These are phyloP conservation scores for Chloroceryle amazona DNA, from an alignment of 2,797 vertebrate species.

Conservation along the genomic window DNA sequence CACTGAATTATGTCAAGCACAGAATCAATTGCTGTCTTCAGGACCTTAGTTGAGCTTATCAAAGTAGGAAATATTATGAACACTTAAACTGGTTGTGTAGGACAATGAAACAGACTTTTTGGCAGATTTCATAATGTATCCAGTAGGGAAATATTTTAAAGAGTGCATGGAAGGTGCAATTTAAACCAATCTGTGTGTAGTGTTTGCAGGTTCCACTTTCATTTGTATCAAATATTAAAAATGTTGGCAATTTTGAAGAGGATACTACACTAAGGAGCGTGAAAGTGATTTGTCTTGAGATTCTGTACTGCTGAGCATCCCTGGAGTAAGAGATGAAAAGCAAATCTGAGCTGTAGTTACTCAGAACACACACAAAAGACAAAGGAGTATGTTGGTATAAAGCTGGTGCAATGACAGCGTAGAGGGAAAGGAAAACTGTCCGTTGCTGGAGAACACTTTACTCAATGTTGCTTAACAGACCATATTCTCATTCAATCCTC, in stretches of 20 bases:
- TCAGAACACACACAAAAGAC: not conserved
- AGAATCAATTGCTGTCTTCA: constrained; percentile 1
- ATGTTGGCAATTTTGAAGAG: constrained; percentile 13
- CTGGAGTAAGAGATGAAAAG: constrained; percentile 1
- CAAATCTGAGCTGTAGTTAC: not conserved
- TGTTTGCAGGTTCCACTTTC: constrained; percentile 7
- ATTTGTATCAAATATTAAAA: constrained; percentile 11
- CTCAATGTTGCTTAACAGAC: not conserved
- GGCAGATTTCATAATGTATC: not conserved
- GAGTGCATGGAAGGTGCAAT: not conserved
- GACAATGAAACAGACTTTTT: constrained; percentile 27
- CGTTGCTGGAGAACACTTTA: not conserved
- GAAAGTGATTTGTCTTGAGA: constrained; percentile 34
- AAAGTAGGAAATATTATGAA: not conserved
- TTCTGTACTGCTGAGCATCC: not conserved
- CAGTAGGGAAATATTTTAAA: constrained; percentile 20
- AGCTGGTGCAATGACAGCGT: not conserved
- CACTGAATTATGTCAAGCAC: constrained; percentile 16
- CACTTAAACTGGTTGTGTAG: not conserved
- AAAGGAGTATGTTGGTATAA: not conserved
- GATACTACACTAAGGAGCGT: not conserved
- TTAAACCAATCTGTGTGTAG: constrained; percentile 1
- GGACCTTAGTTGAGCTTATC: constrained; percentile 14
- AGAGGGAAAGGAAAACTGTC: not conserved
- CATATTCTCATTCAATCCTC: not conserved